Evolutionary conservation across 2,888 invertebrate species (phyloP).

Genomic region (Kryphioiulus occultus): DNA sequence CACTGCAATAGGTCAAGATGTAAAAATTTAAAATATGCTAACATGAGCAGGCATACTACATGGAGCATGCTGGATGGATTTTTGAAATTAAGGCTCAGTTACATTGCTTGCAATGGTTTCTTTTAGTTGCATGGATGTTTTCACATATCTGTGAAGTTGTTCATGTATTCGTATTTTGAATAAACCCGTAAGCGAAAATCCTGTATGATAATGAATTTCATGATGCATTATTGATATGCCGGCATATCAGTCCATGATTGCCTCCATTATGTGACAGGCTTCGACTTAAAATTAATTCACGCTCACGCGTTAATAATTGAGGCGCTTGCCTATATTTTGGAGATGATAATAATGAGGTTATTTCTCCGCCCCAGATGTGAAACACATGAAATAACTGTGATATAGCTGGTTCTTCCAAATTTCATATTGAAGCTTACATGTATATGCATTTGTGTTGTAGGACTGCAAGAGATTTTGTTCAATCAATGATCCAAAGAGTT

Average conservation of each 20-base stretch:
- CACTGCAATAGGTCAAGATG: no score
- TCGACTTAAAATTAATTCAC: conserved; percentile 4
- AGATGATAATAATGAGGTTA: conserved; percentile 5
- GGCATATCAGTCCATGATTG: neutral
- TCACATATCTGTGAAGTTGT: no score
- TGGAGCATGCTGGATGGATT: no score
- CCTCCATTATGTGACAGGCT: neutral
- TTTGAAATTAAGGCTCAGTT: no score
- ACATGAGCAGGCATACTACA: no score
- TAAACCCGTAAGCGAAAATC: neutral
- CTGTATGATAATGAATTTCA: neutral
- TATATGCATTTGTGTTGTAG: neutral
- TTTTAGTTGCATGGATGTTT: no score
- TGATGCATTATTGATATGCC: neutral
- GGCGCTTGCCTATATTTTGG: conserved; percentile 9
- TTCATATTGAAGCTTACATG: neutral
- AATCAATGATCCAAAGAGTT: no score
- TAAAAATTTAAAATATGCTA: no score
- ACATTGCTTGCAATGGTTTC: no score
- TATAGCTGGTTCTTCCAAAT: neutral
- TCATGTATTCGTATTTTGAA: no score
- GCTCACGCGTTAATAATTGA: neutral
- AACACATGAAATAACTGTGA: neutral
- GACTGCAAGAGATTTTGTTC: no score
- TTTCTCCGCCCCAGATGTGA: neutral